These are phyloP conservation scores for Lichenostomus cassidix DNA, from an alignment of 2,113 vertebrate genomes.

Conservation along the genomic window DNA sequence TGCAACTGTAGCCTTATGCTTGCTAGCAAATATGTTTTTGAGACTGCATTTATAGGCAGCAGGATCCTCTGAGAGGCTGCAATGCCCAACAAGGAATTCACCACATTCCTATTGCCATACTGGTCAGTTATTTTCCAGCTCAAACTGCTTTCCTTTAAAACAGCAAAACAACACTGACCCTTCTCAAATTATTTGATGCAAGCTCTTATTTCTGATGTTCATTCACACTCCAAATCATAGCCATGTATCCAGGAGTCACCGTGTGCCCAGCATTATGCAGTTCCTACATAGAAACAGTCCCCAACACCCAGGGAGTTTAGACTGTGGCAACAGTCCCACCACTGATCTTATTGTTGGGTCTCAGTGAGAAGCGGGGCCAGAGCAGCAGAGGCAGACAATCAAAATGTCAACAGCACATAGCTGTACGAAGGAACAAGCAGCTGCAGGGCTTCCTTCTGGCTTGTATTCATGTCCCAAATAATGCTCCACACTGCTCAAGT, in stretches of 20 bases:
- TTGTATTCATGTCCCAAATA: not conserved
- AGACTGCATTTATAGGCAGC: not conserved
- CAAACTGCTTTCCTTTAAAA: not conserved
- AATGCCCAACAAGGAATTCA: not conserved
- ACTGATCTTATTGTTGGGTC: not conserved
- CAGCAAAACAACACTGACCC: not conserved
- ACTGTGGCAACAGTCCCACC: not conserved
- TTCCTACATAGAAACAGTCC: not conserved
- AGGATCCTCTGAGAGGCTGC: not conserved
- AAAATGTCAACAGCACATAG: not conserved
- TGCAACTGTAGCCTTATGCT: conserved; percentile 5
- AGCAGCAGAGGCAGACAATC: not conserved
- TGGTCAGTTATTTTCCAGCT: not conserved
- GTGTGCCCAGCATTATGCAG: not conserved
- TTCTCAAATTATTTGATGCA: not conserved
- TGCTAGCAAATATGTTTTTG: not conserved
- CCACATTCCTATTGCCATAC: not conserved
- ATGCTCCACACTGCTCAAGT: not conserved
- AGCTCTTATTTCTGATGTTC: not conserved
- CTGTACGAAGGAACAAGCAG: not conserved
- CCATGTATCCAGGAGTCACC: not conserved
- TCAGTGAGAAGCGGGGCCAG: not conserved
- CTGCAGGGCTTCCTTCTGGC: not conserved
- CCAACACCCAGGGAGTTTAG: not conserved
- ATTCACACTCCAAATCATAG: not conserved